Percentiles rank a stretch among this genome's conserved stretches.
Evolutionary conservation across 2,888 invertebrate genomes (phyloP).

Genomic region (Trichacis sp.): DNA sequence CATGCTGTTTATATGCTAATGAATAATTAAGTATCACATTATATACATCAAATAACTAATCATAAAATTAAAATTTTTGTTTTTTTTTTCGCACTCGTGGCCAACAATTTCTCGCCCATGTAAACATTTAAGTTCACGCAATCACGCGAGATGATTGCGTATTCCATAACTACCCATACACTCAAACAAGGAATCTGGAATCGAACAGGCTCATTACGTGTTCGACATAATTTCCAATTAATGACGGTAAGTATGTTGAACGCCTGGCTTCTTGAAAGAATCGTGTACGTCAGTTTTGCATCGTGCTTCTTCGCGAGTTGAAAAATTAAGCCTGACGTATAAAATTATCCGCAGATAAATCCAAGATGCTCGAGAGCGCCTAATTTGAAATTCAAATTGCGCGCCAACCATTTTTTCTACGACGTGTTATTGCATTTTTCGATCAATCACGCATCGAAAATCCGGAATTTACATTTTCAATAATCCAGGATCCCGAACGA

Average conservation of each 20-base stretch:
- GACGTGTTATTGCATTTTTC: not conserved
- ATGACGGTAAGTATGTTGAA: slow-evolving; percentile 35
- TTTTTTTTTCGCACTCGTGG: no score
- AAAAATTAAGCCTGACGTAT: not conserved
- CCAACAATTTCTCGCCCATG: no score
- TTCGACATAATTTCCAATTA: slow-evolving; percentile 51
- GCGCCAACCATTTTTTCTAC: not conserved
- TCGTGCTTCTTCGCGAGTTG: not conserved
- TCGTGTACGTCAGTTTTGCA: not conserved
- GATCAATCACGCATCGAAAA: not conserved
- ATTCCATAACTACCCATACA: slow-evolving; percentile 53
- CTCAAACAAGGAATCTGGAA: slow-evolving; percentile 42
- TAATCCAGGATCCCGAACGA: not conserved
- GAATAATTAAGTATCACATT: no score
- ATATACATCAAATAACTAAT: no score
- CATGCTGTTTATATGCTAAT: no score
- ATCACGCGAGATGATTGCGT: slow-evolving; percentile 25
- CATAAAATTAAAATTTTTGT: no score
- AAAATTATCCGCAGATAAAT: not conserved
- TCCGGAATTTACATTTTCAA: not conserved
- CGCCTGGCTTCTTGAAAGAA: not conserved
- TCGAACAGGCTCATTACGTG: slow-evolving; percentile 50
- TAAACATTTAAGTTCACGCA: not conserved
- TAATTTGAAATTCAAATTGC: slow-evolving; percentile 5
- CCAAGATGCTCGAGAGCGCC: not conserved